Conservation (phyloP, 1,140 invertebrate species). For the Calosoma granatense region DNA sequence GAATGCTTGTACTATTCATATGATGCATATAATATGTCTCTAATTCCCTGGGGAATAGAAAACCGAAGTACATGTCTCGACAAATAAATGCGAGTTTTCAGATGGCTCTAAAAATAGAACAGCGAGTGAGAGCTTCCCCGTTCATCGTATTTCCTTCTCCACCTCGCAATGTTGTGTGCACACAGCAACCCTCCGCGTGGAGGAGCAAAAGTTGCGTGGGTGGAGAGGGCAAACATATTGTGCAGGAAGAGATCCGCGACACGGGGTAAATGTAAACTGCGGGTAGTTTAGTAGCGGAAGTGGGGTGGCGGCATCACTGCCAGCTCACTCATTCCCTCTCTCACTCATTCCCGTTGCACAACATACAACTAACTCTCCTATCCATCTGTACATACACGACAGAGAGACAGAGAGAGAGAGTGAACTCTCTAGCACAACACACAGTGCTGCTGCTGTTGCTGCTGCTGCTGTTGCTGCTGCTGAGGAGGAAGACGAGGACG, state of each 20-base stretch:
- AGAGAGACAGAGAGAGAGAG: too few species aligned
- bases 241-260: conserved; percentile 17
- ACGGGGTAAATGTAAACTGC: conserved; percentile 32
- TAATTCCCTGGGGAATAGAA: background rate
- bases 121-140: background rate
- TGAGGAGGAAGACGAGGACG: too few species aligned
- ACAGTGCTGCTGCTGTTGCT: too few species aligned
- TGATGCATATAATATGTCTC: too few species aligned
- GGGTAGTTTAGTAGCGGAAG: conserved; percentile 32
- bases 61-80: background rate
- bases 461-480: too few species aligned
- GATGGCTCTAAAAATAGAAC: background rate
- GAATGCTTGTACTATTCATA: too few species aligned
- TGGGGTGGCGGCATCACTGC: conserved; percentile 21
- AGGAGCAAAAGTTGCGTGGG: conserved; percentile 13
- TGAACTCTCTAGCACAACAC: too few species aligned
- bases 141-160: background rate
- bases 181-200: background rate
- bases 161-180: background rate
- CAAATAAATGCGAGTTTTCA: conserved; percentile 5
- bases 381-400: too few species aligned
- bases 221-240: conserved; percentile 11
- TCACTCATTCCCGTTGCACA: too few species aligned
- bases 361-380: too few species aligned
- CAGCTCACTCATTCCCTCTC: too few species aligned